These are phyloP conservation scores for Callosobruchus maculatus DNA, from an alignment of 2,888 invertebrate genomes.

Conservation along the genomic window DNA sequence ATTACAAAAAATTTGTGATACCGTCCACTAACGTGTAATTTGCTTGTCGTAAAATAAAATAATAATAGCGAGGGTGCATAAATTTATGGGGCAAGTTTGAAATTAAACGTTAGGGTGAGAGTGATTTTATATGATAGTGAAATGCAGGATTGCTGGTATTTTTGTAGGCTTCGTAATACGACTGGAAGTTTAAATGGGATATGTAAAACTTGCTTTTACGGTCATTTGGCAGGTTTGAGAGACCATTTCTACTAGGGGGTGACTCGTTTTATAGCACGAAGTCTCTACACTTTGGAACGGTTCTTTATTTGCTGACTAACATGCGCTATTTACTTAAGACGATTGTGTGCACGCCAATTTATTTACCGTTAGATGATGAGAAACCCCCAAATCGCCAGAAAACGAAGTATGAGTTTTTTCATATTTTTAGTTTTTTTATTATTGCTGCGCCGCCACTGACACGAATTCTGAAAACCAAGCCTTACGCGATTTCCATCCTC, in stretches of 20 bases:
- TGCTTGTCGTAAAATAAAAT: constrained; percentile 26
- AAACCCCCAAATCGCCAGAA: no score
- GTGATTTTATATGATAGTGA: neutral
- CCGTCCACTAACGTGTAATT: constrained; percentile 30
- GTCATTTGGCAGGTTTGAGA: neutral
- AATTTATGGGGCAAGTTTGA: constrained; percentile 24
- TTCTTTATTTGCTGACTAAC: neutral
- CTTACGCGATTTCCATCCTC: no score
- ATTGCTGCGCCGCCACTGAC: no score
- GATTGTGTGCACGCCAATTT: no score
- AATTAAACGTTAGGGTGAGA: constrained; percentile 14
- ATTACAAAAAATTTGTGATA: constrained; percentile 24
- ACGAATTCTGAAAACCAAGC: no score
- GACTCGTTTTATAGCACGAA: neutral
- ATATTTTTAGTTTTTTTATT: no score
- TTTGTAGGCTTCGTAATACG: neutral
- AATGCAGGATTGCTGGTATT: neutral
- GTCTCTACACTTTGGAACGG: neutral
- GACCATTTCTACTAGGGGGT: neutral
- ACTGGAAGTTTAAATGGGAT: neutral
- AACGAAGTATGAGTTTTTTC: no score
- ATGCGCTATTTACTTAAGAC: no score
- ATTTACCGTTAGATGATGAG: no score
- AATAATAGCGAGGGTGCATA: constrained; percentile 29
- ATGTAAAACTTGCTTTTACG: neutral